A percentile compares a stretch with the other conserved stretches of the same genome.
Conservation (phyloP, 2,797 vertebrate genomes). For the Phoebastria nigripes region DNA sequence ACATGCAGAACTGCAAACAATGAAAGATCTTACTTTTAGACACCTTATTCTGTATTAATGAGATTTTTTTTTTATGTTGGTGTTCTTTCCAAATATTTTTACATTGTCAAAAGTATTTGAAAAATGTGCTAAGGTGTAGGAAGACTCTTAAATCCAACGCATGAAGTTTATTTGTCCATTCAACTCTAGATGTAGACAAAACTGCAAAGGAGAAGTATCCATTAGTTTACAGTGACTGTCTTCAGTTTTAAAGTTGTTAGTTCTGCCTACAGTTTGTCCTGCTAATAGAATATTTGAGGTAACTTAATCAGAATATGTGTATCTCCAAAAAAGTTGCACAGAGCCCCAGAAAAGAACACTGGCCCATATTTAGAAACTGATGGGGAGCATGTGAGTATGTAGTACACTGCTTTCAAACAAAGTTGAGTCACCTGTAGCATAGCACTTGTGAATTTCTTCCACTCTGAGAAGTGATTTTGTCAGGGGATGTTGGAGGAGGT, state of each 20-base stretch:
- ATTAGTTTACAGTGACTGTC: accelerated
- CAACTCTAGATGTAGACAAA: neutral
- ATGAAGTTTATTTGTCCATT: neutral
- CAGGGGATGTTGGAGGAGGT: neutral
- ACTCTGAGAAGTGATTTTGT: neutral
- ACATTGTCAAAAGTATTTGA: neutral
- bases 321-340: neutral
- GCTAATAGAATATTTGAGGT: neutral
- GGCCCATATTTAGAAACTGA: accelerated
- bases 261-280: neutral
- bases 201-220: neutral
- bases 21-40: neutral
- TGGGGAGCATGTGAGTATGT: neutral
- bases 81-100: neutral
- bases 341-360: neutral
- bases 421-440: neutral
- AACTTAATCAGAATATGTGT: neutral
- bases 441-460: neutral
- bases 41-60: neutral
- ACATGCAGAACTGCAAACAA: neutral
- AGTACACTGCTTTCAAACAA: neutral
- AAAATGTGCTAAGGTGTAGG: neutral
- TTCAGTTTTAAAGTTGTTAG: neutral
- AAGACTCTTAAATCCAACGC: neutral
- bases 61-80: neutral